Base-by-base conservation (phyloP, 2,113 vertebrate genomes). In the Antechinus stuartii region DNA sequence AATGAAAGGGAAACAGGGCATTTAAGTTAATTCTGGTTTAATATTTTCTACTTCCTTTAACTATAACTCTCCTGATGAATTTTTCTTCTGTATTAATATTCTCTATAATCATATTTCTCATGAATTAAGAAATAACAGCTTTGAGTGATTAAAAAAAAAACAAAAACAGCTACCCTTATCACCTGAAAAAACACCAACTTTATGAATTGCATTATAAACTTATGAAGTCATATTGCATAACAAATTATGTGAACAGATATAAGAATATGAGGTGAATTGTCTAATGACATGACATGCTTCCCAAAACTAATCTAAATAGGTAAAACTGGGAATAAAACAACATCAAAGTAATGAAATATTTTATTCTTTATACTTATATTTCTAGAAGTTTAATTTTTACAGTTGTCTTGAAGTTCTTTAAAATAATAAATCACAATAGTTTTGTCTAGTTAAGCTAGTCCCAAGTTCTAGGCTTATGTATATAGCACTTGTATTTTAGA, bases 251-350 rank as follows among this genome's bases (percentile, higher is more conserved):
- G 61, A 95, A 91, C 95, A 90, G 57, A 50, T 55, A 42, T 30
- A 24, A 90, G 9, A 90, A 90, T 0, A 50, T 11, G 94, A 93
- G 92, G 92, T 89, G 95, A 25, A 42, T 92, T 95, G 84, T n/a
- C n/a, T 94, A 95, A 96, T 56, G 26, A 95, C 92, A 93, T 95
- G 97, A 96, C 94, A 94, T 97, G 96, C 96, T 97, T 97, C 96
- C 96, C 97, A 92, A 95, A 97, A 97, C 97, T 96, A 97, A 98
- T 98, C 19, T 54, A 93, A 97, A 96, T 97, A 98, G 94, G 89
- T 93, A 91, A 92, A 97, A 95, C 93, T 96, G 95, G 97, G 95
- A 95, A 96, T 93, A 91, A 55, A 94, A 96, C 61, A 93, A 76
- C 55, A 95, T 92, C 54, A 54, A 90, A 96, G 94, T 95, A 96